phyloP scores from a whole-genome alignment of 2,888 invertebrate genomes.

The Polydrusus pterygomalis region DNA sequence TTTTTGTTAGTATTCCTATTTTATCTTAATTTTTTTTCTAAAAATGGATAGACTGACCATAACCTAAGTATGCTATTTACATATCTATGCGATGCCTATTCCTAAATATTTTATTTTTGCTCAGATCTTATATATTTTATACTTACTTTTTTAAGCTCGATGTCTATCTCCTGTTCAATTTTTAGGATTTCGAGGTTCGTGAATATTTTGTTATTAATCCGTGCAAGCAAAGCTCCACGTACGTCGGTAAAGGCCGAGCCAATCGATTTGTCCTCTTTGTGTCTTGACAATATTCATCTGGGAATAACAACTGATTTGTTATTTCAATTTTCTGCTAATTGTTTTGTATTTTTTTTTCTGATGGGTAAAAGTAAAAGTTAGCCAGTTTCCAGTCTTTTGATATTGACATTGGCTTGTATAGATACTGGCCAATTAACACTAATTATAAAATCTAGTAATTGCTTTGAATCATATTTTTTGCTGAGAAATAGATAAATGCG shows the following conservation, averaged over 20 bases:
- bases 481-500: too few species aligned
- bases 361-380: too few species aligned
- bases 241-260: neutral
- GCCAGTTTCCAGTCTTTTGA: too few species aligned
- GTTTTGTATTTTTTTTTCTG: too few species aligned
- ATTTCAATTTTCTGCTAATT: too few species aligned
- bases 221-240: neutral
- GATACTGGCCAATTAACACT: too few species aligned
- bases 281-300: too few species aligned
- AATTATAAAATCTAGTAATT: too few species aligned
- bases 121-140: constrained; percentile 45
- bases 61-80: constrained; percentile 27
- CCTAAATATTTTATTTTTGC: constrained; percentile 36
- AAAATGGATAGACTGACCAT: constrained; percentile 28
- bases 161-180: neutral
- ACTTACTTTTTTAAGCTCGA: neutral
- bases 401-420: too few species aligned
- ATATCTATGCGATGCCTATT: constrained; percentile 42
- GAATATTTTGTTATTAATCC: neutral
- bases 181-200: neutral
- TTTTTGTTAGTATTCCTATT: neutral
- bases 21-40: constrained; percentile 1
- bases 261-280: neutral
- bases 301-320: too few species aligned
- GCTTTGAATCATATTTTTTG: too few species aligned